Evolutionary conservation across 2,888 invertebrate genomes (phyloP), one percentile per base, ranked within the genome.

Genomic region (Melolontha melolontha): DNA sequence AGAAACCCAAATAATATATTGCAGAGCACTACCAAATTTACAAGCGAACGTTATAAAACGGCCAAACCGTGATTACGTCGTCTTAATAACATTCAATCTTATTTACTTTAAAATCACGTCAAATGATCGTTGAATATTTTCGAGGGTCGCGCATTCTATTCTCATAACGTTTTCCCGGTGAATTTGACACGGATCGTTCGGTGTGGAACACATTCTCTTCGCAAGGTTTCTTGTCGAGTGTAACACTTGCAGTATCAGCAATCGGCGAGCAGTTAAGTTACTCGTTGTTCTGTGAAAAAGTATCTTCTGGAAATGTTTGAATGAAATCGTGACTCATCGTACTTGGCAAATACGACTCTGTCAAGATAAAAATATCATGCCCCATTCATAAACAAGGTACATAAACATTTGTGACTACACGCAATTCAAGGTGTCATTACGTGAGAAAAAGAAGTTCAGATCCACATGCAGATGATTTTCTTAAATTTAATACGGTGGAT

Each of bases 351-450:
- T 49, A 16, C 22, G 16, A 47, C 17, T 22, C 11, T 49, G 49
- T 17, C 22, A 22, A 49, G 49, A 49, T 49, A 49, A 49, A 49
- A 49, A 49, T 49, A 49, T 22, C 22, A 49, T 34, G 34, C 10
- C 49, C 49, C 49, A 49, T 49, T 49, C 49, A 49, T 49, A 49
- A 49, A 49, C 22, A 49, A 49, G 49, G 49, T 49, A 49, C 49
- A 49, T 44, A 14, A 5, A 49, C n/a, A 11, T 22, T 49, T 17
- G 10, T 17, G 49, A 17, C 17, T 49, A 22, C 16, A 49, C 49
- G 49, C 22, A 22, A 17, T 49, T 49, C 49, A 49, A 49, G 22
- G n/a, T 11, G n/a, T 22, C 22, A 12, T 47, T 22, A 11, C 10
- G 49, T 17, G 17, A 22, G 22, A 22, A 49, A 22, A 49, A 49